These are phyloP conservation scores for Eurytoma californica DNA, from an alignment of 2,888 invertebrate genomes.

Conservation along the genomic window DNA sequence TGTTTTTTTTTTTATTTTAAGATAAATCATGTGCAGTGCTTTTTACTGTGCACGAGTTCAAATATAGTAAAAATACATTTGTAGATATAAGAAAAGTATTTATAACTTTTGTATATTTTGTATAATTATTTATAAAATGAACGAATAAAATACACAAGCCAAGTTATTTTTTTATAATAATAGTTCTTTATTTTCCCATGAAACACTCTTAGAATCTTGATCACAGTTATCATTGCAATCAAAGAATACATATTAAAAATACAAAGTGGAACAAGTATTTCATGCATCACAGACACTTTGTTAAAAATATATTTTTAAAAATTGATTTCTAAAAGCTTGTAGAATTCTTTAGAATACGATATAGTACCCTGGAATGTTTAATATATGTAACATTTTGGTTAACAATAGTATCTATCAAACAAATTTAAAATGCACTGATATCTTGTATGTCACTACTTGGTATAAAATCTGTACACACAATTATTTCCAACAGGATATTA, in stretches of 20 bases:
- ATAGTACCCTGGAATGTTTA: slow-evolving; percentile 31
- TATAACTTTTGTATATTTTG: slow-evolving; percentile 56
- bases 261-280: slow-evolving; percentile 33
- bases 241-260: slow-evolving; percentile 24
- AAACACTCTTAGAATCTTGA: slow-evolving; percentile 24
- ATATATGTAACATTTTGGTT: slow-evolving; percentile 20
- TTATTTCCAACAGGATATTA: slow-evolving; percentile 7
- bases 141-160: slow-evolving; percentile 41
- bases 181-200: slow-evolving; percentile 46
- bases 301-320: slow-evolving; percentile 47
- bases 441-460: background rate
- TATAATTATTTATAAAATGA: slow-evolving; percentile 51
- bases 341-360: slow-evolving; percentile 35
- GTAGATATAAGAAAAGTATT: slow-evolving; percentile 48
- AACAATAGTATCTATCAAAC: slow-evolving; percentile 14
- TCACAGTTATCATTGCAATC: slow-evolving; percentile 20
- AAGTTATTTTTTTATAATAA: slow-evolving; percentile 48
- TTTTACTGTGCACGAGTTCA: slow-evolving; percentile 43
- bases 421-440: slow-evolving; percentile 4
- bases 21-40: slow-evolving; percentile 27
- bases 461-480: slow-evolving; percentile 14
- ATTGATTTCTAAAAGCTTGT: slow-evolving; percentile 48
- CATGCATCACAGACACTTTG: slow-evolving; percentile 52
- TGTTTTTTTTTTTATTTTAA: slow-evolving; percentile 43
- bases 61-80: slow-evolving; percentile 33